phyloP scores from a whole-genome alignment of 2,113 vertebrate species.

The Crotalus horridus region DNA sequence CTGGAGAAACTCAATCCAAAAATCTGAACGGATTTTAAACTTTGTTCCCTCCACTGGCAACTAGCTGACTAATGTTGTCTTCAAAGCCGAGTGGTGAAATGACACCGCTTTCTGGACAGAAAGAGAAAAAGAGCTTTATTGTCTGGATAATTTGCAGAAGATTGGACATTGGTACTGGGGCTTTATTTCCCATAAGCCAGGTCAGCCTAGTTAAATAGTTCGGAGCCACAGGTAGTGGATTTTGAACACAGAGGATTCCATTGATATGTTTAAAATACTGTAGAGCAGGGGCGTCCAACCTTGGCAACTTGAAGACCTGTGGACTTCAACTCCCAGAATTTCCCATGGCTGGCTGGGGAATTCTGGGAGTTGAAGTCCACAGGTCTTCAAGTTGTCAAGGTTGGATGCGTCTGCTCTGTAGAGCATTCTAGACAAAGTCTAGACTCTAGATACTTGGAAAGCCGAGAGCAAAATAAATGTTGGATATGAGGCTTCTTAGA shows the following conservation, averaged over 20 bases:
- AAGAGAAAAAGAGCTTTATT: neutral
- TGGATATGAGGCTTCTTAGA: neutral
- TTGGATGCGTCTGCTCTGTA: neutral
- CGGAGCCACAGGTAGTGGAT: neutral
- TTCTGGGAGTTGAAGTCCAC: neutral
- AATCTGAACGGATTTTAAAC: neutral
- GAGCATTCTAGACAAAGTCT: neutral
- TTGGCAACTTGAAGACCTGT: neutral
- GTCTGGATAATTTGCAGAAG: neutral
- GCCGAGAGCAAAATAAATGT: neutral
- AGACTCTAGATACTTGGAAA: neutral
- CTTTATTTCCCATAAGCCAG: neutral
- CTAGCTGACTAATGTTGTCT: neutral
- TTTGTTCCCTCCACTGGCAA: too few species aligned
- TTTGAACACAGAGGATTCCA: neutral
- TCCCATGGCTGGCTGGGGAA: neutral
- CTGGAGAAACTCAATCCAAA: neutral
- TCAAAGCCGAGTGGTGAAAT: neutral
- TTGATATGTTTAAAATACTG: neutral
- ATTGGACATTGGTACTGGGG: neutral
- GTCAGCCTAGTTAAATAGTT: neutral
- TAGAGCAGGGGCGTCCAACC: neutral
- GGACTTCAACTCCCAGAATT: neutral
- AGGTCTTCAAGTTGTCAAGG: too few species aligned
- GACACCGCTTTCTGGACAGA: neutral